phyloP scores from a whole-genome alignment of 37 sponge, comb jelly and placozoan species.

The Halichondria panicea region DNA sequence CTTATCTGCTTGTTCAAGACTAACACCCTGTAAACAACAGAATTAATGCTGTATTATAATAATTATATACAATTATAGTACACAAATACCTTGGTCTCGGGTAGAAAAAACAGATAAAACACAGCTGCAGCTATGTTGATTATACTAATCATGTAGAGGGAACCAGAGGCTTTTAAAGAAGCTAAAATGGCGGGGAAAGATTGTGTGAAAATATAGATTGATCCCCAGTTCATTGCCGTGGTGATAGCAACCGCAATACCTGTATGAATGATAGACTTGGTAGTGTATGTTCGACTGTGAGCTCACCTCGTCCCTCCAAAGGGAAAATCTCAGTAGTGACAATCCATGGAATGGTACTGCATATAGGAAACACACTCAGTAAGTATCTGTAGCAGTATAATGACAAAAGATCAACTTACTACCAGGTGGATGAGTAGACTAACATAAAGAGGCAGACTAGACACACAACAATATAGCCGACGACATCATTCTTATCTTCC shows the following conservation, averaged over 20 bases:
- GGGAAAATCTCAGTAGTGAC: neutral
- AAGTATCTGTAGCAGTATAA: neutral
- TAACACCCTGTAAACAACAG: conserved; percentile 6
- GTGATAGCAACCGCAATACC: too few relatives aligned
- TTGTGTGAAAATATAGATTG: too few relatives aligned
- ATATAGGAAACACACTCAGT: neutral
- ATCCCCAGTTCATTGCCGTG: too few relatives aligned
- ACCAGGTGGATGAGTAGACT: neutral
- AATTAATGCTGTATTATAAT: too few relatives aligned
- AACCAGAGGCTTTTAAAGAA: too few relatives aligned
- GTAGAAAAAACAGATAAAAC: too few relatives aligned
- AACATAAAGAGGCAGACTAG: neutral
- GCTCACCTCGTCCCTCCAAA: neutral
- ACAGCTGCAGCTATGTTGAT: neutral
- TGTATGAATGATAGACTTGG: too few relatives aligned
- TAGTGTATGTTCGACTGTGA: too few relatives aligned
- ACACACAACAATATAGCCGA: neutral
- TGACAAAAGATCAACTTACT: neutral
- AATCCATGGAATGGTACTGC: conserved; percentile 4
- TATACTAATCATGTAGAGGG: too few relatives aligned
- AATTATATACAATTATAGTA: too few relatives aligned
- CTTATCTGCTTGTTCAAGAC: conserved; percentile 3
- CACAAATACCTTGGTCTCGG: too few relatives aligned
- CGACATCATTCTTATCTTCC: neutral
- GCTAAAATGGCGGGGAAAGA: too few relatives aligned